Conservation (phyloP, 2,888 invertebrate genomes). For the Cataglyphis cursor region DNA sequence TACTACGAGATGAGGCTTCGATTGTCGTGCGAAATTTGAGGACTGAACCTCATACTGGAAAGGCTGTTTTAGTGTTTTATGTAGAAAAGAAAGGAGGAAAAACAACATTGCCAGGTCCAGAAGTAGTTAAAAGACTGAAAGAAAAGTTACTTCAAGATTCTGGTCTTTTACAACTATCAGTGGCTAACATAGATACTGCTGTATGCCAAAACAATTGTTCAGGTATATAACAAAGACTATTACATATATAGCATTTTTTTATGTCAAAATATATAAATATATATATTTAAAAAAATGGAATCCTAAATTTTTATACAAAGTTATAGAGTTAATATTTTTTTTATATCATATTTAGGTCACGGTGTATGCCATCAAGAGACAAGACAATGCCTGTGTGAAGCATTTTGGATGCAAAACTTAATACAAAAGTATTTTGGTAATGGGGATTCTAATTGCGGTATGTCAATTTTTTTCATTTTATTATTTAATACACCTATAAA, state of each 20-base stretch:
- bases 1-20: conserved; percentile 92
- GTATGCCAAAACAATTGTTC: conserved; percentile 98
- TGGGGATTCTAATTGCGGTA: conserved; percentile 94
- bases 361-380: conserved; percentile 95
- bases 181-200: conserved; percentile 93
- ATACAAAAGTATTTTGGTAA: conserved; percentile 90
- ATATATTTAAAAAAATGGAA: background rate
- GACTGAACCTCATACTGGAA: conserved; percentile 87
- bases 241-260: conserved; percentile 8
- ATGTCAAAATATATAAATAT: background rate
- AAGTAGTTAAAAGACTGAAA: conserved; percentile 90
- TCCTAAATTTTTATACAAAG: background rate
- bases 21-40: conserved; percentile 87
- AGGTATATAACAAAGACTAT: conserved; percentile 84
- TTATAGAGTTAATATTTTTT: background rate
- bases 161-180: conserved; percentile 91
- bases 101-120: conserved; percentile 88
- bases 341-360: conserved; percentile 88
- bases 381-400: conserved; percentile 95
- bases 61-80: conserved; percentile 90
- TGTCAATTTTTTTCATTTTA: conserved; percentile 64
- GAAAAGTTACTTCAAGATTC: conserved; percentile 91
- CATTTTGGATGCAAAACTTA: conserved; percentile 98
- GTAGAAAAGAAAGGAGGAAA: conserved; percentile 88
- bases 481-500: background rate